Base-by-base conservation (phyloP, 2,113 vertebrate genomes). In the Archocentrus centrarchus region DNA sequence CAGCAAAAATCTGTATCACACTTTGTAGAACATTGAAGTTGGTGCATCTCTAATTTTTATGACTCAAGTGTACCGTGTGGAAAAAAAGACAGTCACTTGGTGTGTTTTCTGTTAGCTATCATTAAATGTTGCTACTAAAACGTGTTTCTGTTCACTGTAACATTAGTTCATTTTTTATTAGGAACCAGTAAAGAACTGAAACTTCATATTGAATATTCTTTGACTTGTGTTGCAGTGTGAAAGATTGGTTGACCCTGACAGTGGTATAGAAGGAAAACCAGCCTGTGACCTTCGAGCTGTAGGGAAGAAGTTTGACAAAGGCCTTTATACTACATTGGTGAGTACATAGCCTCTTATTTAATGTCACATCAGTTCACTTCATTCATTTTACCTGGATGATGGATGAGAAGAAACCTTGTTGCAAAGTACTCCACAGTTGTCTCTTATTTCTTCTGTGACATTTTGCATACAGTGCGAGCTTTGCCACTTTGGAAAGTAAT, bases 321-420 rank as follows among this genome's bases (percentile, higher is more conserved):
- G 97, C 73, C 94, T 96, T 91, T 98, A 98, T 86, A 96, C 93
- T 1, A 96, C 97, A 0, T 92, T 98, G 95, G 97, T 98, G 88
- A 96, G 96, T 87, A 41, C 37, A 64, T 11, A 53, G 20, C 37
- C 14, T 24, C 7, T 57, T 59, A 44, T 77, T 22, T 70, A 70
- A 70, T 50, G 66, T 30, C 66, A 70, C 64, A 50, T 70, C 41
- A 35, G 4, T 68, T 68, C 41, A 27, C 22, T 68, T 41, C 22
- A 6, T 68, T 68, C 64, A 27, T 68, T 68, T 18, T 47, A 27
- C 39, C 63, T 68, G 22, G 24, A 27, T 68, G 2, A 47, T 27
- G 63, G 17, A 47, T 47, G 22, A n/a, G 47, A 47, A 27, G 27
- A 11, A 68, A 68, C 47, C 39, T 11, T 37, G 37, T 9, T 9